Percentiles rank a stretch among this genome's conserved stretches.
Evolutionary conservation across 2,113 vertebrate genomes (phyloP).

Genomic region (Arenaria interpres): DNA sequence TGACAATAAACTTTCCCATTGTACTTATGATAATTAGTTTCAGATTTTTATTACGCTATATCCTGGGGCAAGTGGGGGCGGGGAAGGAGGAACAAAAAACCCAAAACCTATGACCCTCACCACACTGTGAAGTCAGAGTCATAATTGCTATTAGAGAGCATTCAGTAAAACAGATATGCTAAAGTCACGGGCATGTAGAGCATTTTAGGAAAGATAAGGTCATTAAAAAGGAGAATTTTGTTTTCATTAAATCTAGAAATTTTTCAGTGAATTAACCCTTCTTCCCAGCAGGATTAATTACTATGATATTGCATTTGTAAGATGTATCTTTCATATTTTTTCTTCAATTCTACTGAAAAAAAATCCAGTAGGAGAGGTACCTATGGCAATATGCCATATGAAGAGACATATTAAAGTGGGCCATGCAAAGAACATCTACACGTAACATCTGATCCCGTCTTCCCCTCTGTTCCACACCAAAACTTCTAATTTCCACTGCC

Average conservation of each 20-base stretch:
- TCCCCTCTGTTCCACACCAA: not conserved
- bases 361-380: not conserved
- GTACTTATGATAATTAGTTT: not conserved
- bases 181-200: not conserved
- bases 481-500: not conserved
- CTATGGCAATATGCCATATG: not conserved
- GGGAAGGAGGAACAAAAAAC: rapidly evolving
- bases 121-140: not conserved
- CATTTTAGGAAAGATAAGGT: not conserved
- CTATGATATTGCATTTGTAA: not conserved
- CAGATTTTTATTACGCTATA: not conserved
- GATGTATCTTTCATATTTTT: not conserved
- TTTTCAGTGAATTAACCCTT: not conserved
- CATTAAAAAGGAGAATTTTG: not conserved
- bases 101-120: not conserved
- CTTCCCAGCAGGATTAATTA: not conserved
- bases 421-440: not conserved
- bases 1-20: not conserved
- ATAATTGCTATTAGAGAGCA: not conserved
- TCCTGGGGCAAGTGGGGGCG: rapidly evolving
- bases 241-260: not conserved
- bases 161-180: not conserved
- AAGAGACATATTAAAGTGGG: not conserved
- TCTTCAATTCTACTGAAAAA: not conserved
- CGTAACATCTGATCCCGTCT: not conserved